Conservation (phyloP, 2,113 vertebrate genomes). For the Hemicordylus capensis region DNA sequence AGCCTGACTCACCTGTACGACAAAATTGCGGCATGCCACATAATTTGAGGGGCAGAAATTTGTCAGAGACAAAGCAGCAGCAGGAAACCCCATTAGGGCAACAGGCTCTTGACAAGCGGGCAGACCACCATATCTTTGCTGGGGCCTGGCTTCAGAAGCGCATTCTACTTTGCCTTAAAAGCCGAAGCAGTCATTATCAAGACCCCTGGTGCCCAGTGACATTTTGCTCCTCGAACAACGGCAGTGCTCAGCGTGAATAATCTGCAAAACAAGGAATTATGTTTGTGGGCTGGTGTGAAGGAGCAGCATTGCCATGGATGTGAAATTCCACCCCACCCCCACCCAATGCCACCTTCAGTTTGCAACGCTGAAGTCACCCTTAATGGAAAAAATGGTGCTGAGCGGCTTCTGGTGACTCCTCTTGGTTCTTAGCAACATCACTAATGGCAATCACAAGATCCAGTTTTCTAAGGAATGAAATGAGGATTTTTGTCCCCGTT, state of each 20-base stretch:
- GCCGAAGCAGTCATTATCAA: conserved; percentile 66
- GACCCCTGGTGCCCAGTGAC: conserved; percentile 53
- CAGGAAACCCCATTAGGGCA: conserved; percentile 61
- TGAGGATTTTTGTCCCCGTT: background rate
- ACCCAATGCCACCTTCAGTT: conserved; percentile 32
- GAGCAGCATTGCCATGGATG: background rate
- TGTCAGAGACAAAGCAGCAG: conserved; percentile 59
- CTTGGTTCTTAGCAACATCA: conserved; percentile 24
- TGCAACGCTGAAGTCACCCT: background rate
- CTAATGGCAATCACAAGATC: background rate
- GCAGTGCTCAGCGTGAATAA: conserved; percentile 52
- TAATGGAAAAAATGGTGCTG: conserved; percentile 6
- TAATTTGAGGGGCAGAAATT: conserved; percentile 58
- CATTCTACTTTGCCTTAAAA: conserved; percentile 58
- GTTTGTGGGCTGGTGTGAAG: conserved; percentile 11
- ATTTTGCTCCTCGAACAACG: conserved; percentile 60
- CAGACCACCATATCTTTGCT: conserved; percentile 52
- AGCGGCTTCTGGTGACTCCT: conserved; percentile 6
- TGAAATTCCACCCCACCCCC: conserved; percentile 23
- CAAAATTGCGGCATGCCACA: conserved; percentile 14
- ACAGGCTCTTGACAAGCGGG: conserved; percentile 50
- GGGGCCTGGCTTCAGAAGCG: conserved; percentile 56
- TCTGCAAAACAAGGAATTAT: conserved; percentile 38
- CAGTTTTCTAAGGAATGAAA: conserved; percentile 27
- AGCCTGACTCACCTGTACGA: too few relatives aligned